Conservation (phyloP, 2,113 vertebrate species). For the Rhizomys pruinosus region DNA sequence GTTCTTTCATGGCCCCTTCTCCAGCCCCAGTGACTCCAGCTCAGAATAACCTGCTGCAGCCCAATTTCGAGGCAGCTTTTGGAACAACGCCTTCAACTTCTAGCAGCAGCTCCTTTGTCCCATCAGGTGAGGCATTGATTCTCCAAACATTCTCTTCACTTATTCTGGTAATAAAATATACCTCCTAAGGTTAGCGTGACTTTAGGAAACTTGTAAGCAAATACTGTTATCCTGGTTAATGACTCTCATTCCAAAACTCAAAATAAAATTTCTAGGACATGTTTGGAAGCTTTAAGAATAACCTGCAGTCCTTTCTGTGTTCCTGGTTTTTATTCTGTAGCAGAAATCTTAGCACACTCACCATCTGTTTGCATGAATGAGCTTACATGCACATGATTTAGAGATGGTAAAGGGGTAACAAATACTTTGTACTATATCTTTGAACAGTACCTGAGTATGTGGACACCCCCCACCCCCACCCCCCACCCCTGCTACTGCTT, state of each 20-base stretch:
- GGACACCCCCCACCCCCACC: slow-evolving; percentile 6
- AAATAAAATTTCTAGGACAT: slow-evolving; percentile 1
- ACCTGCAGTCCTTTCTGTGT: slow-evolving; percentile 53
- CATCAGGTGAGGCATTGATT: slow-evolving; percentile 90
- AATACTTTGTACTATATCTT: slow-evolving; percentile 57
- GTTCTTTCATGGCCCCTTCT: slow-evolving; percentile 89
- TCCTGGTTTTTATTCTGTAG: slow-evolving; percentile 60
- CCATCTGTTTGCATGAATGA: slow-evolving; percentile 82
- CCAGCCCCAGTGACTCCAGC: slow-evolving; percentile 89
- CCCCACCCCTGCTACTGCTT: slow-evolving; percentile 81
- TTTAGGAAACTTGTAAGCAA: slow-evolving; percentile 26
- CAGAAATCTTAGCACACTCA: slow-evolving; percentile 60
- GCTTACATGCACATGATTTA: slow-evolving; percentile 77
- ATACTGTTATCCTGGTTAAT: slow-evolving; percentile 2
- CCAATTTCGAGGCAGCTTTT: slow-evolving; percentile 90
- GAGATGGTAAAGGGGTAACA: slow-evolving; percentile 61
- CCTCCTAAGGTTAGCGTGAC: slow-evolving; percentile 20
- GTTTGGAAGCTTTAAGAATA: slow-evolving; percentile 62
- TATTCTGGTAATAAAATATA: background rate
- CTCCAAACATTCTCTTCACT: slow-evolving; percentile 1
- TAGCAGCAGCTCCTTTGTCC: slow-evolving; percentile 91
- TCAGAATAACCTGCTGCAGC: slow-evolving; percentile 92
- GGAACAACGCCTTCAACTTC: slow-evolving; percentile 87
- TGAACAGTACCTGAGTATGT: slow-evolving; percentile 50
- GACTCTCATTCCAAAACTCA: background rate